Conservation (phyloP, 2,113 vertebrate genomes). For the Miniopterus natalensis region DNA sequence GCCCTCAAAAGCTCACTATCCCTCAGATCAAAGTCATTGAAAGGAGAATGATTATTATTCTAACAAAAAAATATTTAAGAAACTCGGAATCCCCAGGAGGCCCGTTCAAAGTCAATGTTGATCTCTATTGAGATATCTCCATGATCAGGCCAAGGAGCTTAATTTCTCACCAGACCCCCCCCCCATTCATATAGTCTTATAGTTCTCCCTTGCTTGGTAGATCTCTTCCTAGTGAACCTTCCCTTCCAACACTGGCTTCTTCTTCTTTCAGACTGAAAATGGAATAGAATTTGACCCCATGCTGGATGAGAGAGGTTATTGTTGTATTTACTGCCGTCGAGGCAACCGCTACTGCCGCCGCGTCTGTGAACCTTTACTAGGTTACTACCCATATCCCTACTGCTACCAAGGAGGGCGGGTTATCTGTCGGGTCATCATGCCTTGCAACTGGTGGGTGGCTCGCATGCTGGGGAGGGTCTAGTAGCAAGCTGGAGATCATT, state of each 20-base stretch:
- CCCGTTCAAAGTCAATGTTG: constrained; percentile 11
- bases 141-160: constrained; percentile 6
- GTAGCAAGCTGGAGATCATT: constrained; percentile 66
- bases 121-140: not conserved
- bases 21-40: not conserved
- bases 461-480: constrained; percentile 96
- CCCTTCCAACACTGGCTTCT: constrained; percentile 59
- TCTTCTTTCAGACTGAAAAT: constrained; percentile 91
- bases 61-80: constrained; percentile 47
- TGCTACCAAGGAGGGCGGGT: constrained; percentile 96
- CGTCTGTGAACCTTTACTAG: constrained; percentile 94
- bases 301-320: constrained; percentile 95
- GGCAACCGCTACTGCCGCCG: constrained; percentile 95
- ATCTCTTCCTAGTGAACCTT: constrained; percentile 5
- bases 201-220: not conserved
- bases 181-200: not conserved
- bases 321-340: constrained; percentile 95
- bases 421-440: constrained; percentile 97
- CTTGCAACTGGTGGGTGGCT: constrained; percentile 99
- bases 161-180: constrained; percentile 3
- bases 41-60: constrained; percentile 9
- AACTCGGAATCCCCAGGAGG: not conserved
- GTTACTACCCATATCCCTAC: constrained; percentile 96
- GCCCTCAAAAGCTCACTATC: not conserved
- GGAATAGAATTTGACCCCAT: constrained; percentile 95